Base-by-base conservation (phyloP, 2,797 vertebrate species). In the Epinephelus coioides region DNA sequence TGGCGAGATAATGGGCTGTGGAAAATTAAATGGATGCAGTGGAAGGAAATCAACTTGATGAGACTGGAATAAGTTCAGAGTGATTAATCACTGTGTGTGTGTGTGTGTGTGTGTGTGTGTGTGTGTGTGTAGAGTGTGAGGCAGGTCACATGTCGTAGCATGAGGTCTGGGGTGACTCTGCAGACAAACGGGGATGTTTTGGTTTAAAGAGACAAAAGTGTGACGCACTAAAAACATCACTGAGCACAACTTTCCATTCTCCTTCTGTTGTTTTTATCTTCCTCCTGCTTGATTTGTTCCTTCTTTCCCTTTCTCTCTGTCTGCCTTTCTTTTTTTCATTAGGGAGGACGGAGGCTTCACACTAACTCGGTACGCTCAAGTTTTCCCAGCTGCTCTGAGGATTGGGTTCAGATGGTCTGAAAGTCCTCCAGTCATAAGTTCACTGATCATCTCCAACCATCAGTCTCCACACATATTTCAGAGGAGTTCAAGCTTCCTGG, bases 21-120 rank as follows among this genome's bases (percentile, higher is more conserved):
- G 44, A 69, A 74, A 80, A 84, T 76, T 8, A 82, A 80, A 88
- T 82, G 60, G 65, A 46, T 19, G 68, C 65, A 73, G 74, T 30
- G 71, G 65, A 88, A 70, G 71, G 34, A 81, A 86, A 89, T 89
- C 75, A 79, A 73, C 49, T 72, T 73, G 76, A 87, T 83, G 77
- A 86, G 77, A 84, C 30, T 79, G 79, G 63, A 86, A 68, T 46
- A 75, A 38, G 25, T 67, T 64, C 21, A 25, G n/a, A 5, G 49
- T 27, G 40, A 79, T 76, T 69, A 56, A 79, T 81, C 46, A 55
- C 19, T 1, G 54, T 63, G 64, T 63, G 38, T 69, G 47, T 44
- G 59, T 50, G 63, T 59, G 55, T 44, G 27, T 50, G 13, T 55
- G 27, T 21, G 67, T 69, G 38, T 76, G 46, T 66, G 43, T 66